A percentile compares a stretch with the other conserved stretches of the same genome.
Evolutionary conservation across 2,888 invertebrate species (phyloP).

Genomic region (Dromius quadrimaculatus): DNA sequence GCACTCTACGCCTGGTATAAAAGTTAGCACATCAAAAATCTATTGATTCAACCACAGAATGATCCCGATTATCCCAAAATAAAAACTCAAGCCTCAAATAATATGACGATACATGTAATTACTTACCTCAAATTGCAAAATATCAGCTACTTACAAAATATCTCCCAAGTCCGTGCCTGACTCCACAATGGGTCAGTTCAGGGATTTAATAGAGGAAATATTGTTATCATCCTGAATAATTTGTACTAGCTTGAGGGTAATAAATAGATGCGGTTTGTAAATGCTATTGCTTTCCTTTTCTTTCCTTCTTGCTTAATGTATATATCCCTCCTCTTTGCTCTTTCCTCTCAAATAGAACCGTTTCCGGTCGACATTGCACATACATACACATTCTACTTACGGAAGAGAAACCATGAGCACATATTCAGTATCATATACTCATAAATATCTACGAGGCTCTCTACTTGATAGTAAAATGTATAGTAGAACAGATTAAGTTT

Average conservation of each 20-base stretch:
- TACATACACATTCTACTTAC: not conserved
- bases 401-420: not conserved
- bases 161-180: constrained; percentile 16
- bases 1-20: no score
- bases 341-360: not conserved
- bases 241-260: constrained; percentile 43
- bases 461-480: no score
- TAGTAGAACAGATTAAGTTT: no score
- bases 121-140: no score
- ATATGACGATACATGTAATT: no score
- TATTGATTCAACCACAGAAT: no score
- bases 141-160: no score
- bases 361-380: constrained; percentile 7
- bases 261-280: constrained; percentile 46
- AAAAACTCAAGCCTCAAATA: no score
- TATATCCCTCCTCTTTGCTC: not conserved
- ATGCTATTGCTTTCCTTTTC: constrained; percentile 11
- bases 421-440: not conserved
- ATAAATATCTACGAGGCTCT: not conserved
- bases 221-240: constrained; percentile 47
- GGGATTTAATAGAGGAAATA: constrained; percentile 45
- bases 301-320: no score
- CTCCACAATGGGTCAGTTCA: constrained; percentile 20
- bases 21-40: no score
- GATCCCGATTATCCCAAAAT: no score